Evolutionary conservation across 2,797 vertebrate species (phyloP), one percentile per base, ranked within the genome.

Genomic region (Macropodus opercularis): DNA sequence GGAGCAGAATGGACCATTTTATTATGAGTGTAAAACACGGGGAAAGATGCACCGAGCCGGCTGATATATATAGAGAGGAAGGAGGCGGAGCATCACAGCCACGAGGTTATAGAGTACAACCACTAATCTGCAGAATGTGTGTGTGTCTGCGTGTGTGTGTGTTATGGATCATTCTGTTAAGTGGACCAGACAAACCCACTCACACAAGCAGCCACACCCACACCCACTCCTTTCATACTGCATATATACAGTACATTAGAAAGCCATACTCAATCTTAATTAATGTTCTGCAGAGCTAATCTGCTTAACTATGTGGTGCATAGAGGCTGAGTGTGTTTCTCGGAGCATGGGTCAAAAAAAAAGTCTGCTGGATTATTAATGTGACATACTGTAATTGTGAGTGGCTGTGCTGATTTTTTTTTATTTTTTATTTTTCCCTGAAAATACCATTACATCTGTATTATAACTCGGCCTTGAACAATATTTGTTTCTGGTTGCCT

Each of bases 11-110:
- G 75, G 61, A 78, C 75, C 84, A 47, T 89, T 89, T 89, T 85
- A 90, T 90, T 90, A 89, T 57, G 61, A 80, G 82, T 89, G 88
- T 87, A 87, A 83, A 89, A 89, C 87, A 90, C 69, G 26, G 27
- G 31, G 70, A 82, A 73, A 69, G 68, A 77, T 60, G 80, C 67
- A 12, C 27, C 12, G 36, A 73, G 66, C 41, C 36, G 29, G 41
- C 65, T 39, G 56, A 38, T 29, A 24, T 38, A 22, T 11, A 15
- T 24, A 15, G 63, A 29, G 58, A 59, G 57, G 35, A 24, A 27
- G 41, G 48, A 50, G 27, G 74, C 23, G 63, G 76, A 50, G 80
- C 59, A 0, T 48, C 18, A 0, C 40, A 65, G 61, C 48, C 49
- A 41, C 2, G 42, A 56, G 75, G 77, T 82, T 75, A 66, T 3